These are phyloP conservation scores for Lepidotrigona ventralis DNA, from an alignment of 1,140 invertebrate species.

Conservation along the genomic window DNA sequence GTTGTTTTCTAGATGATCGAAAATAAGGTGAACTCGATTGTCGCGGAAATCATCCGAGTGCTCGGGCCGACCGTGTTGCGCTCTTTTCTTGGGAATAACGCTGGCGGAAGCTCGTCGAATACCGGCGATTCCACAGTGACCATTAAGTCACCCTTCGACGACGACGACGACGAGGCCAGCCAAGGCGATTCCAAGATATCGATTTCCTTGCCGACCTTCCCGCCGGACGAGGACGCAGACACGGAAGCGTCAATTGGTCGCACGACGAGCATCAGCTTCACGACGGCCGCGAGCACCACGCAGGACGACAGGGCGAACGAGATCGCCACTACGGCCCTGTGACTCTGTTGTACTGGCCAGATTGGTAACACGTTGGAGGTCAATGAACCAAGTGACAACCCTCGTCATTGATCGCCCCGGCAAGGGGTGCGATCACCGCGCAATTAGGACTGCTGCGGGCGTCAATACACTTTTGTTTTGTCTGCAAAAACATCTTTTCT, in stretches of 20 bases:
- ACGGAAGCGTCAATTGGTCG: constrained; percentile 28
- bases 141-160: constrained; percentile 71
- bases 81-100: constrained; percentile 79
- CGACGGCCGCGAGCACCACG: neutral
- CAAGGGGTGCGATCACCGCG: constrained; percentile 56
- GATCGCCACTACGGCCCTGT: constrained; percentile 35
- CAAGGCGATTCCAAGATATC: constrained; percentile 67
- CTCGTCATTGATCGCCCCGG: neutral
- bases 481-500: neutral
- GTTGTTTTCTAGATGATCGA: constrained; percentile 87
- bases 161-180: constrained; percentile 57
- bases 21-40: constrained; percentile 87
- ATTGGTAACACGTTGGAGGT: constrained; percentile 59
- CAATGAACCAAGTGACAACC: constrained; percentile 6
- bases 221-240: constrained; percentile 77
- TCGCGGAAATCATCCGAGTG: constrained; percentile 84
- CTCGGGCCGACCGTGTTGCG: constrained; percentile 85
- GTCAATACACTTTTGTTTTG: neutral
- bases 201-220: constrained; percentile 80
- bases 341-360: constrained; percentile 23
- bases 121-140: constrained; percentile 66
- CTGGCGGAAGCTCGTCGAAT: constrained; percentile 58
- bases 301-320: constrained; percentile 7
- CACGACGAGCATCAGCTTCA: neutral
- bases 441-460: constrained; percentile 69